Evolutionary conservation across 2,113 vertebrate species (phyloP).

Genomic region (Acanthochromis polyacanthus): DNA sequence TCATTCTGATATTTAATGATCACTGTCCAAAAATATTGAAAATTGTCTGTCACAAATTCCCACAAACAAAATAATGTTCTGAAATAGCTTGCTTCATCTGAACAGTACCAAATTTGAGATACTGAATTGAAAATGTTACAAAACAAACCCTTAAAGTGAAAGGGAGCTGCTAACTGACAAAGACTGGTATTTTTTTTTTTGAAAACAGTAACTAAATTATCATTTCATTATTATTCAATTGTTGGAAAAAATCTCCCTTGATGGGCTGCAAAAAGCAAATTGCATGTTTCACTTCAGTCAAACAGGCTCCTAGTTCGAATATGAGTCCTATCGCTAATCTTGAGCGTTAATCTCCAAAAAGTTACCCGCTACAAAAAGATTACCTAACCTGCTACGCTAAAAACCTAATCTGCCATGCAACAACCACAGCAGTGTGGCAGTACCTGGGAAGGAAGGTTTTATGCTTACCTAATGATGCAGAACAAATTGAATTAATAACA

Average conservation of each 20-base stretch:
- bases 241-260: too few relatives aligned
- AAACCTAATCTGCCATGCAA: neutral
- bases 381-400: neutral
- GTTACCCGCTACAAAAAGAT: neutral
- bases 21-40: neutral
- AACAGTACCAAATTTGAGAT: neutral
- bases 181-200: too few relatives aligned
- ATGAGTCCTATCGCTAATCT: neutral
- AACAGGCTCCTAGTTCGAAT: too few relatives aligned
- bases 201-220: too few relatives aligned
- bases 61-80: neutral
- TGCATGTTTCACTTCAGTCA: too few relatives aligned
- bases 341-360: neutral
- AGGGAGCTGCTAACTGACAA: too few relatives aligned
- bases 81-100: neutral
- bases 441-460: neutral
- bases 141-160: neutral
- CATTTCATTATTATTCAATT: too few relatives aligned
- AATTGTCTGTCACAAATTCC: neutral
- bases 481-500: conserved; percentile 42
- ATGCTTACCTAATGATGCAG: neutral
- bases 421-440: neutral
- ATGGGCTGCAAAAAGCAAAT: too few relatives aligned
- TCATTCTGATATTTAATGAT: neutral
- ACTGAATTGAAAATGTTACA: neutral